Evolutionary conservation across 2,797 vertebrate genomes (phyloP).

Genomic region (Eulemur albifrons): DNA sequence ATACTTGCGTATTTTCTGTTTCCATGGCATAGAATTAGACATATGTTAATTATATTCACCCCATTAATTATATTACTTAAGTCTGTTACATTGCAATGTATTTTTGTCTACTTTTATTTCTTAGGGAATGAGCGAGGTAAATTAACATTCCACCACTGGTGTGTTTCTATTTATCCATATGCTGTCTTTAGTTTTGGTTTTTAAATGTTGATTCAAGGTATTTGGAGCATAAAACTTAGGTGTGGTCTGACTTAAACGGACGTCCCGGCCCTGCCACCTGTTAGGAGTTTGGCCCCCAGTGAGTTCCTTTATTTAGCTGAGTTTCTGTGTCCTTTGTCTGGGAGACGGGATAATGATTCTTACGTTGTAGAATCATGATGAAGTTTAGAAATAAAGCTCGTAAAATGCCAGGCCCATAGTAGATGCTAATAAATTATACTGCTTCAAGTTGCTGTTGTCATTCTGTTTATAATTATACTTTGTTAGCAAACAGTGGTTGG

Average conservation of each 20-base stretch:
- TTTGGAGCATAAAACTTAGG: not conserved
- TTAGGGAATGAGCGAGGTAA: not conserved
- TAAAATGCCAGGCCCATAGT: rapidly evolving
- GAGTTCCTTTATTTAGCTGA: not conserved
- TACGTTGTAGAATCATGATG: rapidly evolving
- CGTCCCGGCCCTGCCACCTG: not conserved
- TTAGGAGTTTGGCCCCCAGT: not conserved
- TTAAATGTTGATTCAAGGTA: not conserved
- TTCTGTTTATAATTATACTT: not conserved
- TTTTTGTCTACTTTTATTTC: not conserved
- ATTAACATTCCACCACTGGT: not conserved
- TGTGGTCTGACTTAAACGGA: not conserved
- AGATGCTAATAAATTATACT: not conserved
- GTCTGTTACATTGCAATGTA: too few species aligned
- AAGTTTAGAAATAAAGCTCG: not conserved
- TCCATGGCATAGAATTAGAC: not conserved
- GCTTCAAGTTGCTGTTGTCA: not conserved
- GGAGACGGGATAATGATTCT: not conserved
- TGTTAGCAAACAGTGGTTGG: not conserved
- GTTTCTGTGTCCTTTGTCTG: not conserved
- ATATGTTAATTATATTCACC: rapidly evolving
- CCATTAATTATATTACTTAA: not conserved
- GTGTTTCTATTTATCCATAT: not conserved
- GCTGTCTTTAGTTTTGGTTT: not conserved
- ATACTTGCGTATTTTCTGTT: not conserved